Base-by-base conservation (phyloP, 2,888 invertebrate species). In the Cephalotes varians region DNA sequence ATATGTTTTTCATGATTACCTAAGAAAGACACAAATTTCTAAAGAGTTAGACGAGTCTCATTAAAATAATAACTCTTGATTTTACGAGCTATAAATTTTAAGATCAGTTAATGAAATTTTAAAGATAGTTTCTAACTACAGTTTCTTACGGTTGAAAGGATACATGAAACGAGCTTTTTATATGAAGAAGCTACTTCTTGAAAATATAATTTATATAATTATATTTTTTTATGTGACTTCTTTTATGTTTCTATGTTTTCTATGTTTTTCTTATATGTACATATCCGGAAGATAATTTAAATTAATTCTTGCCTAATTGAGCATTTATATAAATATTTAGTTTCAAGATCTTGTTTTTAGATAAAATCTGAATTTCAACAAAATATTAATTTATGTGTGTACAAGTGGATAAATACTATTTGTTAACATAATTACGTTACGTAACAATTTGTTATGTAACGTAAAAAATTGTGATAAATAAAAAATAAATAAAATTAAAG, bases 121-220 rank as follows among this genome's bases (percentile, higher is more conserved):
- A 88, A 86, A 83, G 81, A 76, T 80, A 85, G 84, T 88, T 91
- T 87, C 82, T n/a, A 64, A 83, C 87, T 85, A 90, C 83, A 88
- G 85, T 90, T 67, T 88, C 71, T n/a, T n/a, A n/a, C n/a, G 69
- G 67, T 81, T 54, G 79, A 85, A 86, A 87, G 77, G 54, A 79
- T 86, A 82, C 89, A 60, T 91, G 89, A 91, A 90, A 90, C 82
- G 87, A 89, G 72, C 77, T 79, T 64, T 88, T 86, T 67, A 44
- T 64, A 40, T 21, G 31, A 28, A 54, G 5, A n/a, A 25, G 25
- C 21, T 37, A 40, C n/a, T 18, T 40, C 4, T 37, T 25, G 7
- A 21, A n/a, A 54, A 5, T 15, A 12, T n/a, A 40, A 28, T 25
- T 0, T 54, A 10, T 40, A 7, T 34, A 40, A n/a, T n/a, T n/a